Evolutionary conservation across 2,888 invertebrate species (phyloP).

Genomic region (Helleia helle): DNA sequence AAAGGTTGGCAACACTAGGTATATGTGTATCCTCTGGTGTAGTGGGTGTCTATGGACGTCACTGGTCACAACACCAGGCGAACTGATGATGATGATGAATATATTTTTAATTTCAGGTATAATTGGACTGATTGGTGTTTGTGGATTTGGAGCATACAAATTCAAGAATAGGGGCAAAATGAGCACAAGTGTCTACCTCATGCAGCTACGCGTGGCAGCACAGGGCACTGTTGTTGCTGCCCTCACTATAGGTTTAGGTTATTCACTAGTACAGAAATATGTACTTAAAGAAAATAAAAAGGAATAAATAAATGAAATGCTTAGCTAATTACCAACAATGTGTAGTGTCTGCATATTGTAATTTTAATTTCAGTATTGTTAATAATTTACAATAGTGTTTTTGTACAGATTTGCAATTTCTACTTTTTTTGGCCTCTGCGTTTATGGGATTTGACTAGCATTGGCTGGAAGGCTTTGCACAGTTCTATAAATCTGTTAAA

Average conservation of each 20-base stretch:
- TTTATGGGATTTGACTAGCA: too few relatives aligned
- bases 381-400: too few relatives aligned
- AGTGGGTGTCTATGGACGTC: too few relatives aligned
- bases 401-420: too few relatives aligned
- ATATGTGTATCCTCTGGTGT: too few relatives aligned
- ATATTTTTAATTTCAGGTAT: constrained; percentile 76
- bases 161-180: constrained; percentile 82
- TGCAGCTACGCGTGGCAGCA: constrained; percentile 89
- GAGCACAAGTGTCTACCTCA: constrained; percentile 87
- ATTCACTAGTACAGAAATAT: constrained; percentile 76
- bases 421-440: too few relatives aligned
- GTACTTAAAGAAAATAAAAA: constrained; percentile 47
- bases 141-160: constrained; percentile 82
- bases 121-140: constrained; percentile 77
- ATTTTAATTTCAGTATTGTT: constrained; percentile 12
- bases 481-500: too few relatives aligned
- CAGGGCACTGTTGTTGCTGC: constrained; percentile 88
- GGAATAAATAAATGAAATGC: constrained; percentile 24
- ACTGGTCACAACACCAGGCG: too few relatives aligned
- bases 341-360: constrained; percentile 9
- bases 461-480: too few relatives aligned
- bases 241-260: constrained; percentile 81
- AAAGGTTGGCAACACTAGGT: too few relatives aligned
- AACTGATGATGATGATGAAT: too few relatives aligned
- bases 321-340: constrained; percentile 12